phyloP scores from a whole-genome alignment of 2,797 vertebrate species.

The Neostethus bicornis region DNA sequence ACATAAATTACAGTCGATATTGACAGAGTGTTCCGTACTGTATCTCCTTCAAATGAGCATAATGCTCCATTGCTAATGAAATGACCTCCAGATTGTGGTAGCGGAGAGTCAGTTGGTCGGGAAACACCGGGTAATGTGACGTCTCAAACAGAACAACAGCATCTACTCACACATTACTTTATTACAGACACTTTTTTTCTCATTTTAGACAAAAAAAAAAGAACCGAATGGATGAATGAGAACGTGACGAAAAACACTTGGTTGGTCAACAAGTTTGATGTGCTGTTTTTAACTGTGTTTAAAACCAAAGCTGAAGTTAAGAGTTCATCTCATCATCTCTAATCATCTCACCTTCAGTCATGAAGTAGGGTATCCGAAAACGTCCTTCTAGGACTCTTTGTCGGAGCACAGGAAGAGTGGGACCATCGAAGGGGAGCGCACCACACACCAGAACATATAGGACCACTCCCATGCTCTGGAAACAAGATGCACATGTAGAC shows the following conservation, averaged over 20 bases:
- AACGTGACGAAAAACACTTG: neutral
- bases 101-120: constrained; percentile 16
- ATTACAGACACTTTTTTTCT: constrained; percentile 2
- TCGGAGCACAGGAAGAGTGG: constrained; percentile 93
- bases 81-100: constrained; percentile 21
- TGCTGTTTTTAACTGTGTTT: neutral
- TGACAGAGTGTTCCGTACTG: constrained; percentile 19
- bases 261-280: neutral
- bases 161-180: constrained; percentile 5
- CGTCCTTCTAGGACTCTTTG: constrained; percentile 96
- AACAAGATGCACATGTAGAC: constrained; percentile 31
- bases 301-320: neutral
- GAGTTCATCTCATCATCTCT: no score
- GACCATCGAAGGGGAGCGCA: constrained; percentile 95
- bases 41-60: constrained; percentile 35
- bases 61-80: constrained; percentile 35
- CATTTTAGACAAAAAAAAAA: neutral
- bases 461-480: constrained; percentile 97
- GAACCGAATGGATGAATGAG: neutral
- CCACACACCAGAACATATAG: constrained; percentile 98
- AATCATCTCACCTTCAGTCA: constrained; percentile 94
- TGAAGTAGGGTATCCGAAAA: constrained; percentile 99
- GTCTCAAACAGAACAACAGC: constrained; percentile 21
- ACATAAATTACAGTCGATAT: constrained; percentile 24
- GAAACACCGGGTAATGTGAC: constrained; percentile 9